These are phyloP conservation scores for Mycteria americana DNA, from an alignment of 2,797 vertebrate genomes.

Conservation along the genomic window DNA sequence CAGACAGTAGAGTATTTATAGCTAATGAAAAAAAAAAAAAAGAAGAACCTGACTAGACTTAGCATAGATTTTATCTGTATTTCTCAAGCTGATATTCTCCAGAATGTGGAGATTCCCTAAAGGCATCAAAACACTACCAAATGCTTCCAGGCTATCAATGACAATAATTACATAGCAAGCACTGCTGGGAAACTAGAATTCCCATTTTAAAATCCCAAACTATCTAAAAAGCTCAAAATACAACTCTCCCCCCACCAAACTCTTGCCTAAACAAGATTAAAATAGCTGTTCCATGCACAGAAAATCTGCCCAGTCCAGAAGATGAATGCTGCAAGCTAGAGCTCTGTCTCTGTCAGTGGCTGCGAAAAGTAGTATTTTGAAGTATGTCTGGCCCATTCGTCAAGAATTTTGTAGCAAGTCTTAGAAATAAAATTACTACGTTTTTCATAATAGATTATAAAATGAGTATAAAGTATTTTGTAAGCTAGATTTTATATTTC, in stretches of 20 bases:
- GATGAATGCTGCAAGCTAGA: neutral
- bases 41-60: neutral
- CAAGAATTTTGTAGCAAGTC: neutral
- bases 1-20: conserved; percentile 13
- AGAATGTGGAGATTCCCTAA: neutral
- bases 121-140: neutral
- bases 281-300: neutral
- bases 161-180: neutral
- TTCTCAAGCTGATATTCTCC: neutral
- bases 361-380: neutral
- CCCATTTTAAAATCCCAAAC: neutral
- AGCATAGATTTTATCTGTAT: neutral
- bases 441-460: neutral
- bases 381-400: neutral
- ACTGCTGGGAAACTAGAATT: neutral
- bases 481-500: neutral
- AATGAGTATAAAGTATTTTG: neutral
- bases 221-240: neutral
- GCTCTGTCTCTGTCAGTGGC: neutral
- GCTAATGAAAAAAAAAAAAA: neutral
- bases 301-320: neutral
- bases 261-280: neutral
- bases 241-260: neutral
- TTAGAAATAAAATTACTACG: neutral
- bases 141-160: neutral